These are phyloP conservation scores for Neoseiulus cucumeris DNA, from an alignment of 1,140 invertebrate genomes.

Conservation along the genomic window DNA sequence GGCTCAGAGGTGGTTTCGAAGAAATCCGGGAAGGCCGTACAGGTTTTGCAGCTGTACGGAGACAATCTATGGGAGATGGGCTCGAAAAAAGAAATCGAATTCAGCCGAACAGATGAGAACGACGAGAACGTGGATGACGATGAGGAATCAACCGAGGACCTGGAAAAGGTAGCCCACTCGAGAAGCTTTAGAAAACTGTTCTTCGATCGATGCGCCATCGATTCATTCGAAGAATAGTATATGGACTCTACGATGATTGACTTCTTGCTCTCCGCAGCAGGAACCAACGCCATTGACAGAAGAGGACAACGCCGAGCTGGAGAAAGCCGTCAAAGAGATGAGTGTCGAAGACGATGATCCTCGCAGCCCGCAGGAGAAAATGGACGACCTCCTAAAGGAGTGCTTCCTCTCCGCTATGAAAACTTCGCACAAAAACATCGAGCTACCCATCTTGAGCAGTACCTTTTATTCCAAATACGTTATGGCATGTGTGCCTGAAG, in stretches of 20 bases:
- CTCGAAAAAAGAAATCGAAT: neutral
- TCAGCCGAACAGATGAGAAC: neutral
- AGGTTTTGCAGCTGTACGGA: conserved; percentile 22
- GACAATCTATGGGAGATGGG: conserved; percentile 24
- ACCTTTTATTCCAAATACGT: conserved; percentile 59
- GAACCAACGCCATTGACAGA: too few species aligned
- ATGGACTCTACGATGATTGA: too few species aligned
- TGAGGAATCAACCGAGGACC: conserved; percentile 17
- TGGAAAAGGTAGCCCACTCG: too few species aligned
- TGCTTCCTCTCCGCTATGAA: conserved; percentile 57
- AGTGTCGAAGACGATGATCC: conserved; percentile 18
- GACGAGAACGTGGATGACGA: neutral
- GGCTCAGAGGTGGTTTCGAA: conserved; percentile 20
- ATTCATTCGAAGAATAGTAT: too few species aligned
- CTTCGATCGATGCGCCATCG: too few species aligned
- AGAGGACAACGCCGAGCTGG: too few species aligned
- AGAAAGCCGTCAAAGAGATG: conserved; percentile 12
- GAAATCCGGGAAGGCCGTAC: conserved; percentile 25
- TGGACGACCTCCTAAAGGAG: conserved; percentile 49
- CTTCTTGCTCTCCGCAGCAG: too few species aligned
- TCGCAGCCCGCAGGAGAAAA: conserved; percentile 30
- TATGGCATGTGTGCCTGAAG: conserved; percentile 40
- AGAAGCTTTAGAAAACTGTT: too few species aligned
- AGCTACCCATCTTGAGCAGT: conserved; percentile 48
- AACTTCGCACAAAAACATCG: conserved; percentile 35